phyloP scores from a whole-genome alignment of 2,113 vertebrate genomes.

The Jaculus jaculus region DNA sequence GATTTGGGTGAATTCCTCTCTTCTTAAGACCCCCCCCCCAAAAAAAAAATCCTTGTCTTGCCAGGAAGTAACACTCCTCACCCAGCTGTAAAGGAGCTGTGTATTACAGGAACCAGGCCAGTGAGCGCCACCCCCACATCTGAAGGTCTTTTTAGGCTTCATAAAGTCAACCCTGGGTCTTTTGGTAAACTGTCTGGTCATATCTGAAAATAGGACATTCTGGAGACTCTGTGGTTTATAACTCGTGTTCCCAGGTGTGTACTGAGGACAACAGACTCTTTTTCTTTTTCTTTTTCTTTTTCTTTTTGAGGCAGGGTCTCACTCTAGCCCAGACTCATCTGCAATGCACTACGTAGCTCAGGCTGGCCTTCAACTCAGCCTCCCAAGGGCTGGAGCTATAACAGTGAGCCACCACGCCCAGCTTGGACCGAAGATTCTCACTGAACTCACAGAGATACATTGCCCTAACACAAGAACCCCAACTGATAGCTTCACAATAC shows the following conservation, averaged over 20 bases:
- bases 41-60: neutral
- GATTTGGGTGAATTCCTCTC: neutral
- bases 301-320: too few relatives aligned
- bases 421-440: neutral
- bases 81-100: neutral
- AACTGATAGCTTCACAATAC: neutral
- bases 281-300: too few relatives aligned
- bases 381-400: too few relatives aligned
- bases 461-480: neutral
- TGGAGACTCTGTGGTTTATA: neutral
- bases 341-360: too few relatives aligned
- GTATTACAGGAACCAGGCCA: neutral
- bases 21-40: neutral
- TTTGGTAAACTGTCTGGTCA: neutral
- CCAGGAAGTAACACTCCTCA: neutral
- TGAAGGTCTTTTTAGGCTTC: neutral
- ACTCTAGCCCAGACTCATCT: too few relatives aligned
- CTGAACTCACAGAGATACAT: neutral
- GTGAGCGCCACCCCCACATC: too few relatives aligned
- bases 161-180: neutral
- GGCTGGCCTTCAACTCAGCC: neutral
- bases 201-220: neutral
- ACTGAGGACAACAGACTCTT: neutral
- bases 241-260: neutral
- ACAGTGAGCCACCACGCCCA: too few relatives aligned